Evolutionary conservation across 2,113 vertebrate species (phyloP), one percentile per base, ranked within the genome.

Genomic region (Halcyon senegalensis): DNA sequence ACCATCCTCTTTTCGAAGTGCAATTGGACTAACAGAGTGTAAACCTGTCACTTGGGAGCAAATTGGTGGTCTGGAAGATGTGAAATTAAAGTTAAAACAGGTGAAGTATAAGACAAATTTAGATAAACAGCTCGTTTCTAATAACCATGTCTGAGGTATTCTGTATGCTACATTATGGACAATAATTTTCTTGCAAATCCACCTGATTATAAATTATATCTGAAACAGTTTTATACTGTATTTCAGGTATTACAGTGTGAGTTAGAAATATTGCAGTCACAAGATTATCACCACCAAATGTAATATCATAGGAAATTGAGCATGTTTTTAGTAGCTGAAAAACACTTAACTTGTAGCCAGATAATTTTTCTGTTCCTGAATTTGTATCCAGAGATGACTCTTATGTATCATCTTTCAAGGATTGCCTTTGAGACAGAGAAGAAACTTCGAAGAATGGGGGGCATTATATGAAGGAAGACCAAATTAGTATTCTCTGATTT

Each of bases 61-160:
- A 89, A 99, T 99, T 62, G 99, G 99, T 85, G 99, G 99, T n/a
- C 98, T 99, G 58, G 98, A 99, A 59, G 98, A 99, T 43, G 98
- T 99, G 70, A 99, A 99, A 95, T 93, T 98, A 58, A 99, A 99
- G 97, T 97, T 99, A 77, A 98, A 97, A 97, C 99, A 99, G 99
- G 99, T 99, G 94, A 70, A 1, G 2, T 6, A 18, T 44, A 76
- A 58, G 62, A 48, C 15, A 43, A 11, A 16, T 53, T 44, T n/a
- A 70, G 39, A 59, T 48, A 24, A 77, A 69, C 14, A 35, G 5
- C 14, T 84, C 4, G 27, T 73, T 90, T 75, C 35, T 70, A 19
- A 30, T 59, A 33, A 25, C 35, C 2, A 1, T 43, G 4, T 79
- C n/a, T 1, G 10, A n/a, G 21, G 8, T 59, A 16, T 58, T 89